Conservation (phyloP, 1,140 invertebrate species). For the Drosophila hydei region DNA sequence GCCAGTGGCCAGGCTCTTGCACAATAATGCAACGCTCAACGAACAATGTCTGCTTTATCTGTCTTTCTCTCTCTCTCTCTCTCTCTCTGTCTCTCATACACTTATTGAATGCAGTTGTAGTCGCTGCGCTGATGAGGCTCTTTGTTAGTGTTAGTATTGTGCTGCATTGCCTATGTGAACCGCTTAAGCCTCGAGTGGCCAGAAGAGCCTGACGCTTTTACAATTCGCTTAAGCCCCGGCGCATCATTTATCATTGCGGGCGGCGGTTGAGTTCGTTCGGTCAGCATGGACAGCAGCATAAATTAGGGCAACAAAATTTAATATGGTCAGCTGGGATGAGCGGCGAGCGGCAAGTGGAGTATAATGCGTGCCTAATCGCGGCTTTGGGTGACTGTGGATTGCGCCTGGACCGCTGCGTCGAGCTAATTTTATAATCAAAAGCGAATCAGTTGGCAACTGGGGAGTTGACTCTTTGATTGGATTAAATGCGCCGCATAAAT, state of each 20-base stretch:
- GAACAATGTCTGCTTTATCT: neutral
- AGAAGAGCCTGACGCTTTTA: slow-evolving; percentile 33
- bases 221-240: slow-evolving; percentile 26
- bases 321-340: slow-evolving; percentile 36
- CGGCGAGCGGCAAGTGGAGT: no score
- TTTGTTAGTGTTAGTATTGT: slow-evolving; percentile 1
- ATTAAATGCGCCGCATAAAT: slow-evolving; percentile 77
- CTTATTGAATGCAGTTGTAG: slow-evolving; percentile 30
- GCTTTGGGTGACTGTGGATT: slow-evolving; percentile 36
- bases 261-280: slow-evolving; percentile 45
- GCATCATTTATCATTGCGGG: slow-evolving; percentile 61
- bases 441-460: slow-evolving; percentile 32
- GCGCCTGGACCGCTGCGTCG: slow-evolving; percentile 32
- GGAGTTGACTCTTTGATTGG: slow-evolving; percentile 63
- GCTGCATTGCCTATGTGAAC: neutral
- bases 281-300: slow-evolving; percentile 47
- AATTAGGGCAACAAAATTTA: slow-evolving; percentile 66
- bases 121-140: neutral
- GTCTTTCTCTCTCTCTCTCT: neutral
- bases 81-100: neutral
- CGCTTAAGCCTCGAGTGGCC: slow-evolving; percentile 31
- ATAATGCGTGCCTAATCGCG: slow-evolving; percentile 64
- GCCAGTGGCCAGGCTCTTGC: slow-evolving; percentile 30
- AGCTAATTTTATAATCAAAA: slow-evolving; percentile 72
- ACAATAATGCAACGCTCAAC: slow-evolving; percentile 9